Percentiles rank a stretch among this genome's conserved stretches.
Evolutionary conservation across 2,113 vertebrate species (phyloP).

Genomic region (Aspidoscelis tigris): DNA sequence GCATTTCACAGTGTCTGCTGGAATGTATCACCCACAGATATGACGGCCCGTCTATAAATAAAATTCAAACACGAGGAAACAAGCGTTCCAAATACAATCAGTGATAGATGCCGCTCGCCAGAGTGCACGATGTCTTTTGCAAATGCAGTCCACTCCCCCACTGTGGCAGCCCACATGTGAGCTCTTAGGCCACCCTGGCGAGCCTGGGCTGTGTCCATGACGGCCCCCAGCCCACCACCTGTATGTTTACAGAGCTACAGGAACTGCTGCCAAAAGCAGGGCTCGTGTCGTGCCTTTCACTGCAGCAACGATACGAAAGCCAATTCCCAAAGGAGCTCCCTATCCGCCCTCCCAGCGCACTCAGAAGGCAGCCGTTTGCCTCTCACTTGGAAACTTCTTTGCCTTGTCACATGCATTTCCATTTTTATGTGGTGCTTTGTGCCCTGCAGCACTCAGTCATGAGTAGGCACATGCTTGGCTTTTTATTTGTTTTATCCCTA

Average conservation of each 20-base stretch:
- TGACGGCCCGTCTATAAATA: too few relatives aligned
- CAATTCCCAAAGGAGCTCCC: too few relatives aligned
- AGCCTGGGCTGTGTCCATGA: too few relatives aligned
- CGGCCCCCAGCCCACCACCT: background rate
- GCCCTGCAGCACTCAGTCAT: slow-evolving; percentile 33
- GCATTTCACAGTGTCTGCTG: too few relatives aligned
- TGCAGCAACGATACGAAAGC: background rate
- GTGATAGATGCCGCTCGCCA: too few relatives aligned
- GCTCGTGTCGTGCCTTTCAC: background rate
- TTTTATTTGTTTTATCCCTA: background rate
- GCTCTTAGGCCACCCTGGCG: too few relatives aligned
- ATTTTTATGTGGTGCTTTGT: slow-evolving; percentile 2
- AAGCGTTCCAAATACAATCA: too few relatives aligned
- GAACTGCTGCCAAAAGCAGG: background rate
- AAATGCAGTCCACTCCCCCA: too few relatives aligned
- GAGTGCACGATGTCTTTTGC: too few relatives aligned
- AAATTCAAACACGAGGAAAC: too few relatives aligned
- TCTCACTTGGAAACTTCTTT: background rate
- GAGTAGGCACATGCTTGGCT: slow-evolving; percentile 22
- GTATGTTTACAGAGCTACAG: background rate
- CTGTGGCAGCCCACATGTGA: too few relatives aligned
- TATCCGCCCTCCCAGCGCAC: background rate
- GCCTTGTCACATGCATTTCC: slow-evolving; percentile 7
- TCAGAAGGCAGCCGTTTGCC: background rate
- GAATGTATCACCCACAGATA: too few relatives aligned